These are phyloP conservation scores for Cecidostiba fungosa DNA, from an alignment of 2,888 invertebrate genomes.

Conservation along the genomic window DNA sequence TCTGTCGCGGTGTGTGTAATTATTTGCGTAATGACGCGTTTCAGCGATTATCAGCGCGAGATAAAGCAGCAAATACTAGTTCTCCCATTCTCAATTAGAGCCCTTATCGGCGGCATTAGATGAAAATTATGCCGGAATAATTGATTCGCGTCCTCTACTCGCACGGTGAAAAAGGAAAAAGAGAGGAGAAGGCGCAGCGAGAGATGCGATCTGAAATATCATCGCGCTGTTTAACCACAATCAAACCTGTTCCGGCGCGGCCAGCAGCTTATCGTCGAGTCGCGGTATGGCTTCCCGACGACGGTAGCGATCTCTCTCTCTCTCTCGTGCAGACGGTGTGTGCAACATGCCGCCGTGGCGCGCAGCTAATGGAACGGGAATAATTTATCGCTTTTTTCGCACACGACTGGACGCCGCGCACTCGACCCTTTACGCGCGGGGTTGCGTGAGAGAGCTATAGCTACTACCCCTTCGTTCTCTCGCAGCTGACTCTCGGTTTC, in stretches of 20 bases:
- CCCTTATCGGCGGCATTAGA: conserved; percentile 53
- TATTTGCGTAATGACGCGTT: conserved; percentile 42
- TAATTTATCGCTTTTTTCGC: conserved; percentile 60
- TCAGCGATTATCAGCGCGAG: conserved; percentile 12
- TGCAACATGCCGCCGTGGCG: neutral
- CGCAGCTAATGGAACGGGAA: conserved; percentile 59
- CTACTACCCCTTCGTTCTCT: neutral
- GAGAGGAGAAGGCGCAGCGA: conserved; percentile 8
- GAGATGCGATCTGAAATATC: conserved; percentile 61
- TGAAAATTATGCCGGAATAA: conserved; percentile 54
- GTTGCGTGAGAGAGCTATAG: neutral
- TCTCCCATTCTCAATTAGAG: conserved; percentile 47
- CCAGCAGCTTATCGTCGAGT: conserved; percentile 33
- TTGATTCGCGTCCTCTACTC: conserved; percentile 41
- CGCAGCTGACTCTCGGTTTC: neutral
- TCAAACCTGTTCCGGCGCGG: conserved; percentile 49
- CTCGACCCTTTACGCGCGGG: conserved; percentile 1
- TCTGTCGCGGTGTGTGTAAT: neutral
- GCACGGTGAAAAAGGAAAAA: neutral
- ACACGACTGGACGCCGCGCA: conserved; percentile 25
- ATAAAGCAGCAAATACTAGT: neutral
- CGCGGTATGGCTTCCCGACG: conserved; percentile 6
- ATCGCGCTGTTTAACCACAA: conserved; percentile 59
- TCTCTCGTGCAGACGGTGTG: conserved; percentile 9
- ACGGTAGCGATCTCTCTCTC: conserved; percentile 28